Evolutionary conservation across 1,140 invertebrate species (phyloP).

Genomic region (Colletes gigas): DNA sequence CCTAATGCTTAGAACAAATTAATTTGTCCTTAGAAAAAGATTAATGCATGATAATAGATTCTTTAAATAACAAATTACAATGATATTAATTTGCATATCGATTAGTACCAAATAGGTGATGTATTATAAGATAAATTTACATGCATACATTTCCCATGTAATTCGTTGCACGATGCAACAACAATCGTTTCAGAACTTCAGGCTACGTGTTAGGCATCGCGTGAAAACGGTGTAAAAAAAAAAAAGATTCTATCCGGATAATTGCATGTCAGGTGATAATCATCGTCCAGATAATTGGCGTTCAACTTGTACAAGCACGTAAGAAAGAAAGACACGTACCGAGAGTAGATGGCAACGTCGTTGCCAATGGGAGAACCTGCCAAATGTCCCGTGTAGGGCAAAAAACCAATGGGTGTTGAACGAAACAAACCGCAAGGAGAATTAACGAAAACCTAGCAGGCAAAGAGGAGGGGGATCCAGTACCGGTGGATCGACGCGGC

Average conservation of each 20-base stretch:
- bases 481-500: slow-evolving; percentile 8
- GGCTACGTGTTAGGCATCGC: neutral
- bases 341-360: slow-evolving; percentile 74
- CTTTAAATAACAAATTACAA: too few relatives aligned
- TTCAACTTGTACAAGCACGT: slow-evolving; percentile 31
- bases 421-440: slow-evolving; percentile 72
- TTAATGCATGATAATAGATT: too few relatives aligned
- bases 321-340: slow-evolving; percentile 62
- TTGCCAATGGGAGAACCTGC: slow-evolving; percentile 76
- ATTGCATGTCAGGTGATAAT: slow-evolving; percentile 15
- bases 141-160: neutral
- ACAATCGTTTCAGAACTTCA: neutral
- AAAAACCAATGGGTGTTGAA: slow-evolving; percentile 79
- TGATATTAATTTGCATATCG: too few relatives aligned
- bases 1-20: too few relatives aligned
- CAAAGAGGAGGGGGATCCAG: neutral
- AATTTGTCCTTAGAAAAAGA: too few relatives aligned
- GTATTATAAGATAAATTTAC: neutral
- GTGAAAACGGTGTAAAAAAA: neutral
- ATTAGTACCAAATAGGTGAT: too few relatives aligned
- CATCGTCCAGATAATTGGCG: slow-evolving; percentile 1
- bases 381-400: slow-evolving; percentile 74
- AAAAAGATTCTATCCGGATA: neutral
- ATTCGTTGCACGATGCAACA: neutral
- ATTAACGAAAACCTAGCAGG: slow-evolving; percentile 46